A percentile compares a stretch with the other conserved stretches of the same genome.
Evolutionary conservation across 1,140 invertebrate species (phyloP).

Genomic region (Aricia agestis): DNA sequence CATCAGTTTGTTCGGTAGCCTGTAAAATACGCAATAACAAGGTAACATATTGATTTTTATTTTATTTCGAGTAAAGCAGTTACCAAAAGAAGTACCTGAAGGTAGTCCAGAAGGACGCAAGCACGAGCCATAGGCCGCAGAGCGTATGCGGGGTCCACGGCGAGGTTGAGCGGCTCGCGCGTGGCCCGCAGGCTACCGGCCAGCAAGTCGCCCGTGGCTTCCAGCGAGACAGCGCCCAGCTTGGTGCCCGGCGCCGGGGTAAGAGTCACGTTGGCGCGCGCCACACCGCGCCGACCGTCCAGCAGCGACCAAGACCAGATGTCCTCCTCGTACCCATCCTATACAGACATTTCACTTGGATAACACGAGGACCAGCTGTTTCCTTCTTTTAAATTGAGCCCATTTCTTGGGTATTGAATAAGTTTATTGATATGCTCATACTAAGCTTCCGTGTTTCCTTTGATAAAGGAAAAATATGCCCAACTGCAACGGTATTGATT

Average conservation of each 20-base stretch:
- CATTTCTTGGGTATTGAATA: no score
- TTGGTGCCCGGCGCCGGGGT: slow-evolving; percentile 39
- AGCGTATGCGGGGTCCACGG: slow-evolving; percentile 55
- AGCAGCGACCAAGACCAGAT: slow-evolving; percentile 54
- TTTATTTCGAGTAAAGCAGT: no score
- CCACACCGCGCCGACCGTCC: slow-evolving; percentile 47
- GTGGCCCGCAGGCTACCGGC: slow-evolving; percentile 47
- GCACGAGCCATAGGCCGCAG: slow-evolving; percentile 52
- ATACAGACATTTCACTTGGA: not conserved
- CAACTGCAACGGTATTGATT: no score
- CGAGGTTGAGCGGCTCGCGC: slow-evolving; percentile 37
- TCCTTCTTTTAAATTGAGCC: no score
- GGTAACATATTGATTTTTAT: no score
- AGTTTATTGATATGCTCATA: no score
- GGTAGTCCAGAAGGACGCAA: slow-evolving; percentile 57
- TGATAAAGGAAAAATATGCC: no score
- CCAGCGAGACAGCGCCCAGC: slow-evolving; percentile 36
- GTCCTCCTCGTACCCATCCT: slow-evolving; percentile 62
- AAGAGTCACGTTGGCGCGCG: slow-evolving; percentile 49
- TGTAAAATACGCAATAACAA: slow-evolving; percentile 24
- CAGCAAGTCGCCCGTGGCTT: slow-evolving; percentile 53
- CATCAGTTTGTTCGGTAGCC: slow-evolving; percentile 53
- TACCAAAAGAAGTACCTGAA: slow-evolving; percentile 41
- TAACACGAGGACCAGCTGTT: no score
- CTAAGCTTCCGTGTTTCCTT: no score